Conservation (phyloP, 2,888 invertebrate species). For the Caenorhabditis wallacei region DNA sequence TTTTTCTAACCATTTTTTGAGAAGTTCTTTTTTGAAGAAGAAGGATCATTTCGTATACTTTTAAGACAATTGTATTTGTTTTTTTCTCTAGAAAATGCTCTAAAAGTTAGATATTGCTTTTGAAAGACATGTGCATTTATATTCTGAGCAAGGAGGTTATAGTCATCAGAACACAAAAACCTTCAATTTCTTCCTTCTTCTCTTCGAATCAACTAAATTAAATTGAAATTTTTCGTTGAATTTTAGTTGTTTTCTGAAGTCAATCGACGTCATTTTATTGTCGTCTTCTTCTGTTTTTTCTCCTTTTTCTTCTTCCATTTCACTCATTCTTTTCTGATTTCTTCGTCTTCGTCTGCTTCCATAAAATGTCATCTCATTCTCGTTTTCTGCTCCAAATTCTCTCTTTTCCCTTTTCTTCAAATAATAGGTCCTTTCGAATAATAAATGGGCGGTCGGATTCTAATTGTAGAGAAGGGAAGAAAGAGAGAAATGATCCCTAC, state of each 20-base stretch:
- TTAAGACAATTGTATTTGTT: no score
- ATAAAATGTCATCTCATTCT: constrained; percentile 14
- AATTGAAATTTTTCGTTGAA: constrained; percentile 3
- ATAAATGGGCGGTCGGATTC: constrained; percentile 34
- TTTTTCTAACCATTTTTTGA: background rate
- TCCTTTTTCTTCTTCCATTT: constrained; percentile 15
- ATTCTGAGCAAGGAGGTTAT: no score
- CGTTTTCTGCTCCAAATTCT: constrained; percentile 22
- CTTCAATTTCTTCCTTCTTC: background rate
- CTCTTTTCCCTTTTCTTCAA: constrained; percentile 8
- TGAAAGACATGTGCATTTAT: no score
- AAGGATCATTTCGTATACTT: no score
- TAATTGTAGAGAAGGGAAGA: constrained; percentile 12
- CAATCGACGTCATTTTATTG: constrained; percentile 23
- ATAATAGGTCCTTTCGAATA: constrained; percentile 29
- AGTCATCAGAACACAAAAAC: no score
- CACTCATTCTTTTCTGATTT: constrained; percentile 9
- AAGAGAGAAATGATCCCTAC: background rate
- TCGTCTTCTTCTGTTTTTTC: constrained; percentile 28
- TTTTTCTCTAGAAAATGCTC: no score
- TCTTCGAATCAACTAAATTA: background rate
- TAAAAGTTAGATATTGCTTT: no score
- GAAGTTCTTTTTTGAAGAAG: no score
- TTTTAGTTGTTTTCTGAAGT: constrained; percentile 16
- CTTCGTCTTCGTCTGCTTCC: constrained; percentile 19